Evolutionary conservation across 2,113 vertebrate species (phyloP).

Genomic region (Phoenicopterus ruber): DNA sequence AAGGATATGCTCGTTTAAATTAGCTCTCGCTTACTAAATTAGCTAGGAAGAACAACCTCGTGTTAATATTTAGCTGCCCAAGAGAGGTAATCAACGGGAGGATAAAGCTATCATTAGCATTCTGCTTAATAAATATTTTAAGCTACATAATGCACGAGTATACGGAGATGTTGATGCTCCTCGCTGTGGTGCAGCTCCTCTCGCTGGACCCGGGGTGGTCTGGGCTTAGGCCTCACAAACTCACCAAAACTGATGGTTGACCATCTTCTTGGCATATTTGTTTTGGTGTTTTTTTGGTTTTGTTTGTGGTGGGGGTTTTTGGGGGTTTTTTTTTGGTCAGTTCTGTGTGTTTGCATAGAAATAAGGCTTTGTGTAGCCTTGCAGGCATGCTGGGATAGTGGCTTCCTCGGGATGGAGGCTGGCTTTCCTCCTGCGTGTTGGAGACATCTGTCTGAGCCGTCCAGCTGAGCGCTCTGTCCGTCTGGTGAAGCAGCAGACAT

Average conservation of each 20-base stretch:
- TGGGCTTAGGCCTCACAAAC: neutral
- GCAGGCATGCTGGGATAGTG: accelerated
- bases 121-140: neutral
- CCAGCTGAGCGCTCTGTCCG: accelerated
- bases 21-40: neutral
- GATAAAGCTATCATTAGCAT: constrained; percentile 3
- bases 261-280: accelerated
- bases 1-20: neutral
- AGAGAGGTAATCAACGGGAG: constrained; percentile 11
- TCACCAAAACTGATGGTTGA: accelerated
- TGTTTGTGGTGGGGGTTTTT: neutral
- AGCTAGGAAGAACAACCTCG: neutral
- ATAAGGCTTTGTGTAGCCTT: too few species aligned
- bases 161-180: neutral
- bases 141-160: neutral
- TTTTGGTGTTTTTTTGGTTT: too few species aligned
- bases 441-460: too few species aligned
- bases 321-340: too few species aligned
- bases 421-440: neutral
- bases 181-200: neutral
- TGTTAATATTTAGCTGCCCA: constrained; percentile 17
- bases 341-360: accelerated
- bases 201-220: accelerated
- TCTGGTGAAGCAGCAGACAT: neutral
- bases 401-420: accelerated